Base-by-base conservation (phyloP, 2,113 vertebrate species). In the Heloderma charlesbogerti region DNA sequence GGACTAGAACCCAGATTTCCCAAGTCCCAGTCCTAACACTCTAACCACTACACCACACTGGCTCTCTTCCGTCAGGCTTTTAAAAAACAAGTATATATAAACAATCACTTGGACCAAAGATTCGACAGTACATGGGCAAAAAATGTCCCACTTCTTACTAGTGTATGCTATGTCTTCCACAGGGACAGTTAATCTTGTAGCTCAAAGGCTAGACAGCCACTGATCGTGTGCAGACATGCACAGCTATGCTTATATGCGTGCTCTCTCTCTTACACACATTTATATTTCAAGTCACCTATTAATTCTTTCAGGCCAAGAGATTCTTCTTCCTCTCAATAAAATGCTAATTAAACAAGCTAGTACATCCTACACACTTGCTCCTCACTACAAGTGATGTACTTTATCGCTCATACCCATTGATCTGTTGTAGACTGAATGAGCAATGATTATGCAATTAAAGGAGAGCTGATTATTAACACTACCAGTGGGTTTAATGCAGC, bases 341-440 rank as follows among this genome's bases (percentile, higher is more conserved):
- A 84, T 77, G 88, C 34, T 72, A 80, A 81, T 88, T 51, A 84
- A 92, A 2, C 89, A 75, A 86, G 54, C 78, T 92, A 92, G 89
- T 94, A 94, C 51, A 91, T 22, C 51, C 74, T 87, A 87, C 71
- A 92, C 92, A 94, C 78, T 90, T 77, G 37, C 60, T 89, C 88
- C 60, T 93, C 90, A 75, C 92, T 48, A 93, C 78, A 89, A 92
- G 93, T 87, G 92, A 89, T 51, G 87, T 16, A 92, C 86, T 91
- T 34, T 29, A 79, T 84, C 92, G 51, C 45, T 94, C 88, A 91
- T 82, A 88, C 9, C 8, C 77, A 95, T 93, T 91, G 94, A 96
- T 91, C 92, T 92, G 89, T 54, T 93, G 74, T 69, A 94, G 87
- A 88, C 88, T 90, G 92, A 93, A 92, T 93, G 88, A 95, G 95